Conservation (phyloP, 1,140 invertebrate species). For the Diachasma alloeum region DNA sequence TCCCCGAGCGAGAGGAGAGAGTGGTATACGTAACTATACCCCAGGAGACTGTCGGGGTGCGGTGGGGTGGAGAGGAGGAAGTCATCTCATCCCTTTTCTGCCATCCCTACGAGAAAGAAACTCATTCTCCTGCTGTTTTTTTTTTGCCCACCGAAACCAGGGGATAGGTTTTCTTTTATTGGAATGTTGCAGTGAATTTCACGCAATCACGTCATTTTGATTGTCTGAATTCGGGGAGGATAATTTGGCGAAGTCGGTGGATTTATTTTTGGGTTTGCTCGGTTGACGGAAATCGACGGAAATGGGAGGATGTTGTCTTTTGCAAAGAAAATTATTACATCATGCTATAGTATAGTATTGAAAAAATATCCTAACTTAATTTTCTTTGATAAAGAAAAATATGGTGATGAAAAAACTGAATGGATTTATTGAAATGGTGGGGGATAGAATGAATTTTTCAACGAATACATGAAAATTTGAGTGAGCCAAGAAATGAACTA, state of each 20-base stretch:
- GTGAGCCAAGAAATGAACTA: no score
- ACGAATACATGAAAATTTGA: no score
- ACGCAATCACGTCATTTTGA: background rate
- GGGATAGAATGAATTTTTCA: no score
- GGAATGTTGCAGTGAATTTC: background rate
- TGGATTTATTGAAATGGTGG: no score
- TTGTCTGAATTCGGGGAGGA: background rate
- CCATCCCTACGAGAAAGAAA: background rate
- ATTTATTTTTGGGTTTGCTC: background rate
- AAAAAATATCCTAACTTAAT: no score
- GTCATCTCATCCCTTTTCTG: background rate
- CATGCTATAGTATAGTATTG: no score
- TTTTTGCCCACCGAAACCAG: background rate
- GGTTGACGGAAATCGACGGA: background rate
- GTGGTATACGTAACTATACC: background rate
- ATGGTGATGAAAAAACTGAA: no score
- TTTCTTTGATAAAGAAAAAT: no score
- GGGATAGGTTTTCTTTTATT: background rate
- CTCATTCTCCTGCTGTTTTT: background rate
- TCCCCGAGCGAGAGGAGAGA: constrained; percentile 16
- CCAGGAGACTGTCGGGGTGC: background rate
- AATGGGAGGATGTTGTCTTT: no score
- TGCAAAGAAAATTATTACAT: no score
- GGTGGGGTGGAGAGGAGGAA: background rate
- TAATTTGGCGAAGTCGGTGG: background rate